Evolutionary conservation across 1,140 invertebrate species (phyloP), one percentile per base, ranked within the genome.

Genomic region (Branchinecta lynchi): DNA sequence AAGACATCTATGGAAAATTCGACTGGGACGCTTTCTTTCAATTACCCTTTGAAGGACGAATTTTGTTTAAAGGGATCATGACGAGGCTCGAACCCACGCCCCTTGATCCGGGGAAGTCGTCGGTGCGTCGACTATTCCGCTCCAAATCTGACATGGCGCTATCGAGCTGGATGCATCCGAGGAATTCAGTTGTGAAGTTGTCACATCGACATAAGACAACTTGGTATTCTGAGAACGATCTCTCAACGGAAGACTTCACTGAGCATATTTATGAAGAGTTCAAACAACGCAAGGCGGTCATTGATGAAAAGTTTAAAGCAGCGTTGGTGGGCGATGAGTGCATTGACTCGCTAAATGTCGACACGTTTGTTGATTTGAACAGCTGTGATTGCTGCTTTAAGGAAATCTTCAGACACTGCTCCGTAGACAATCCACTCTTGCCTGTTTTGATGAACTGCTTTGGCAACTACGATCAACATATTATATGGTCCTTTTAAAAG

Each of bases 191-290:
- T n/a, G 9, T 51, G 9, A 51, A 51, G n/a, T 9, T 51, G 9
- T 51, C 46, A 9, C 46, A 51, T 51, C 46, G n/a, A n/a, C 46
- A 51, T n/a, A 51, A 51, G n/a, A 51, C 46, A 9, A 51, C 46
- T n/a, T 51, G 46, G 46, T 51, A 9, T 51, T 51, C 46, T 51
- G 46, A 51, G n/a, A 51, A 51, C 46, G 46, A 51, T n/a, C n/a
- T 51, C 9, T 51, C 46, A n/a, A 9, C n/a, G 46, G 9, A 51
- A 9, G n/a, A 51, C n/a, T 51, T 51, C 46, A 51, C 9, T 9
- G 46, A 51, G 9, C 9, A 51, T 51, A 9, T 51, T 9, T 51
- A 51, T n/a, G n/a, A 51, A 51, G 46, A 51, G n/a, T 51, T 51
- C n/a, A 9, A 9, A 51, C 9, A 9, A n/a, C n/a, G n/a, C n/a